phyloP scores from a whole-genome alignment of 2,113 vertebrate genomes.

The Seriola aureovittata region DNA sequence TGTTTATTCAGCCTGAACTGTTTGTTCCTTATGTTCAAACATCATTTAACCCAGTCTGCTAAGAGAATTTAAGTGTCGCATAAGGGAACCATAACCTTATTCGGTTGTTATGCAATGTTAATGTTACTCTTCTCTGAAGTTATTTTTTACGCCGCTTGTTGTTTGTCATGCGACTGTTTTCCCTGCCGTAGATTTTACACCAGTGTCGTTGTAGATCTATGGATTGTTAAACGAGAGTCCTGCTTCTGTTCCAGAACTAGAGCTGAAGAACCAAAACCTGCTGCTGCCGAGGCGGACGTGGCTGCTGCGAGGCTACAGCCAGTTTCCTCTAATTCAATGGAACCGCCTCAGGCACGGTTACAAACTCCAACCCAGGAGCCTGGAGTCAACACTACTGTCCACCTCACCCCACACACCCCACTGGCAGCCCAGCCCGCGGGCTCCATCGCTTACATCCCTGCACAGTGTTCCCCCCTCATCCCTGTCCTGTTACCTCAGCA shows the following conservation, averaged over 20 bases:
- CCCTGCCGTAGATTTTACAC: neutral
- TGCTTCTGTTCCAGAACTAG: constrained; percentile 75
- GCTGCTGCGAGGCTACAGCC: constrained; percentile 51
- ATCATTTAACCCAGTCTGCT: too few relatives aligned
- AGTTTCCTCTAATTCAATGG: constrained; percentile 29
- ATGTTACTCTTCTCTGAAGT: too few relatives aligned
- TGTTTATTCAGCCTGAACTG: neutral
- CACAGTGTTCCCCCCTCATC: constrained; percentile 83
- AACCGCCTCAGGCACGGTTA: constrained; percentile 1
- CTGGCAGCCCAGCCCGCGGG: constrained; percentile 71
- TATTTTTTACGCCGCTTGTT: too few relatives aligned
- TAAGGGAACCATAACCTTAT: too few relatives aligned
- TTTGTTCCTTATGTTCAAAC: neutral
- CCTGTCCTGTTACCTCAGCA: constrained; percentile 89
- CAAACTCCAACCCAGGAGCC: constrained; percentile 47
- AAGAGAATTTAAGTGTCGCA: too few relatives aligned
- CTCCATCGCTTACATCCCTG: constrained; percentile 79
- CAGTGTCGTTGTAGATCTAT: neutral
- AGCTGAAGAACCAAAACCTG: constrained; percentile 60
- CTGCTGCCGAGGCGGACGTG: constrained; percentile 44
- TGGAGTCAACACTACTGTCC: constrained; percentile 43
- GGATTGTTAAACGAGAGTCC: neutral
- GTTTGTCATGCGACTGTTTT: neutral
- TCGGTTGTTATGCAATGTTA: too few relatives aligned
- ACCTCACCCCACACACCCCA: constrained; percentile 43